These are phyloP conservation scores for Tigriopus japonicus DNA, from an alignment of 1,140 invertebrate genomes.

Conservation along the genomic window DNA sequence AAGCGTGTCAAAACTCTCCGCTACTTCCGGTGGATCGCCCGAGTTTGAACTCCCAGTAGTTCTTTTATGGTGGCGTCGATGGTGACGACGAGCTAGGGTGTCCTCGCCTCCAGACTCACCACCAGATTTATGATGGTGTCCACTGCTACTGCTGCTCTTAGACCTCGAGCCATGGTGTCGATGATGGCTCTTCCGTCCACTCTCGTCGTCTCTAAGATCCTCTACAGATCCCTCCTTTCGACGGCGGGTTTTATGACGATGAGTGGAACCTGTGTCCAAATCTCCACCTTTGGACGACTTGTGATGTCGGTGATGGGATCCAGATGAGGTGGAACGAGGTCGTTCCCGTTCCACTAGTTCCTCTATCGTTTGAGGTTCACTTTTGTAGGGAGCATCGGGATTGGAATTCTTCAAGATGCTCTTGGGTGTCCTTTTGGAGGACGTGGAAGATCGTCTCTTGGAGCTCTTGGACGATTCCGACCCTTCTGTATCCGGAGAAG, in stretches of 20 bases:
- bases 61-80: too few relatives aligned
- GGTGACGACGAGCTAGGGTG: too few relatives aligned
- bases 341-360: not conserved
- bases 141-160: not conserved
- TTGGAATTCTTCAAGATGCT: slow-evolving; percentile 8
- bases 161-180: not conserved
- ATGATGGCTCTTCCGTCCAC: not conserved
- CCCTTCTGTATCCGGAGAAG: too few relatives aligned
- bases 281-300: too few relatives aligned
- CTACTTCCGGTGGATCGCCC: too few relatives aligned
- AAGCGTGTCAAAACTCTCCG: too few relatives aligned
- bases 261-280: not conserved
- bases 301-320: not conserved
- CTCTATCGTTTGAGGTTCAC: not conserved
- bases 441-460: too few relatives aligned
- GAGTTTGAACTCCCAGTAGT: too few relatives aligned
- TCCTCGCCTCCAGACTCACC: not conserved
- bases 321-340: not conserved
- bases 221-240: not conserved
- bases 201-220: too few relatives aligned
- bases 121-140: not conserved
- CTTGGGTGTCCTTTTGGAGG: not conserved
- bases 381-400: not conserved
- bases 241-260: not conserved
- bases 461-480: too few relatives aligned